Conservation (phyloP, 92 coral and sea anemone genomes). For the Phenganax subtilis region DNA sequence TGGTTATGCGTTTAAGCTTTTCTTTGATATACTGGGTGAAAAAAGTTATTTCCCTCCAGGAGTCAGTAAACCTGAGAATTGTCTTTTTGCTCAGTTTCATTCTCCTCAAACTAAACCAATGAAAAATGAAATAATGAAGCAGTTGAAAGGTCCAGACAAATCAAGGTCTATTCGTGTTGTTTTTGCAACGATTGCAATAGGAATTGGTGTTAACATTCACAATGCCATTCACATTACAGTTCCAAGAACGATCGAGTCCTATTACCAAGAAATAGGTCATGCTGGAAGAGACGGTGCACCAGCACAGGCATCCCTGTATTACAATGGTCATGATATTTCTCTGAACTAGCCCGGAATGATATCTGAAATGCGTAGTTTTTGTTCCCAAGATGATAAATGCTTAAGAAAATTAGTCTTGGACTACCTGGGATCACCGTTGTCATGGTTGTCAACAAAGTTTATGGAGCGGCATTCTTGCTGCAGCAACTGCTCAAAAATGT, state of each 20-base stretch:
- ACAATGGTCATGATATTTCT: slow-evolving; percentile 46
- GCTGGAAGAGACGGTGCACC: background rate
- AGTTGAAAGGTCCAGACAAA: too few relatives aligned
- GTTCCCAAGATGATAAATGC: slow-evolving; percentile 26
- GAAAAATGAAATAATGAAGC: too few relatives aligned
- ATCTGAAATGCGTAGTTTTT: slow-evolving; percentile 36
- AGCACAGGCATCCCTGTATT: slow-evolving; percentile 43
- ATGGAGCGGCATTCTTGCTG: background rate
- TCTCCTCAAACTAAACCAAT: too few relatives aligned
- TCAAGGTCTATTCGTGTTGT: too few relatives aligned
- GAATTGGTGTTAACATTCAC: too few relatives aligned
- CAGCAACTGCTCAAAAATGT: slow-evolving; percentile 3
- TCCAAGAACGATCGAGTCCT: too few relatives aligned
- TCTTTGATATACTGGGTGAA: slow-evolving; percentile 19
- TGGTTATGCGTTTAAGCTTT: slow-evolving; percentile 52
- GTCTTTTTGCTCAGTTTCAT: too few relatives aligned
- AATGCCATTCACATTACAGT: too few relatives aligned
- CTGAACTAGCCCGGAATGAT: slow-evolving; percentile 48
- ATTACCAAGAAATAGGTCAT: background rate
- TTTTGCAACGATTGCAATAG: too few relatives aligned
- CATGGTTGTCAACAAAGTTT: background rate
- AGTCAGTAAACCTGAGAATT: too few relatives aligned
- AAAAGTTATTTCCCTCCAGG: slow-evolving; percentile 6
- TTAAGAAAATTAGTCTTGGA: slow-evolving; percentile 3
- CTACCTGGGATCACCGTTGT: slow-evolving; percentile 3